Evolutionary conservation across 2,797 vertebrate species (phyloP).

Genomic region (Erpetoichthys calabaricus): DNA sequence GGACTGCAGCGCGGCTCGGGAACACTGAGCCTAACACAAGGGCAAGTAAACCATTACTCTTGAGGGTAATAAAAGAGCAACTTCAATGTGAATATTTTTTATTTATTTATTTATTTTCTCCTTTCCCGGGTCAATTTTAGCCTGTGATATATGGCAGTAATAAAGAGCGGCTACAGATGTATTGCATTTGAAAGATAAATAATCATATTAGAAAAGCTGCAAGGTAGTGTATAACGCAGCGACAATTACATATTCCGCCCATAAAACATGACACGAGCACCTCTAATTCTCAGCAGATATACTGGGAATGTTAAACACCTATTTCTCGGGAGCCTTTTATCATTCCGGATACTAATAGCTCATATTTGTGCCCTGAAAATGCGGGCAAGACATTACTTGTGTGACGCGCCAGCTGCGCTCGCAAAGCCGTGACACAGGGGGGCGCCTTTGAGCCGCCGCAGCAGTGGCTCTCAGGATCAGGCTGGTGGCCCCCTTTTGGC

Average conservation of each 20-base stretch:
- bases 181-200: conserved; percentile 35
- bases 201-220: conserved; percentile 34
- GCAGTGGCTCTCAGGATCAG: no score
- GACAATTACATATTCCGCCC: conserved; percentile 33
- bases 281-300: conserved; percentile 33
- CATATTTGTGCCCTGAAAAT: no score
- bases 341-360: not conserved
- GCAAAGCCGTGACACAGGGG: no score
- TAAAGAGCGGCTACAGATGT: conserved; percentile 25
- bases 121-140: conserved; percentile 10
- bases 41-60: conserved; percentile 13
- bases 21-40: conserved; percentile 28
- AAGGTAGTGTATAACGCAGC: conserved; percentile 34
- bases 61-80: conserved; percentile 7
- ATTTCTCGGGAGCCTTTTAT: conserved; percentile 15
- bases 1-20: not conserved
- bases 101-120: no score
- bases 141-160: conserved; percentile 34
- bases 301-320: conserved; percentile 23
- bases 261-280: conserved; percentile 41
- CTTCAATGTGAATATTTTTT: conserved; percentile 26
- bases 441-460: no score
- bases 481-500: no score
- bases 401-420: no score
- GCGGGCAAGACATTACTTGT: no score